Conservation (phyloP, 2,113 vertebrate species). For the Etheostoma cragini region DNA sequence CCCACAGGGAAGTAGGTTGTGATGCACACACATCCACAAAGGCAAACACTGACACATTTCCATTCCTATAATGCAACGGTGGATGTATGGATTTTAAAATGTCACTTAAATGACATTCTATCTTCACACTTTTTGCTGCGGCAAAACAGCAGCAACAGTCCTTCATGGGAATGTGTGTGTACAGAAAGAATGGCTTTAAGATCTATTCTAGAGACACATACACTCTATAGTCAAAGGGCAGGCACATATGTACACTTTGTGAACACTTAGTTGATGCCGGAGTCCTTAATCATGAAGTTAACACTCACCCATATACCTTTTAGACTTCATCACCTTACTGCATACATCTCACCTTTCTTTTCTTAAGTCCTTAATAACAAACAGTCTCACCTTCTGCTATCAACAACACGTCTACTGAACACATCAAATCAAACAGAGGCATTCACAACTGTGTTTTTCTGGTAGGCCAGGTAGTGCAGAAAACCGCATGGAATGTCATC, state of each 20-base stretch:
- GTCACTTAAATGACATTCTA: constrained; percentile 5
- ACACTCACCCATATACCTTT: constrained; percentile 7
- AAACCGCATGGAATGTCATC: constrained; percentile 92
- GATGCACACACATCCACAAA: not conserved
- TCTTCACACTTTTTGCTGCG: not conserved
- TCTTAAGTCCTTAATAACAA: constrained; percentile 34
- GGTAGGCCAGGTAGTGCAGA: constrained; percentile 90
- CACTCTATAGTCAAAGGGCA: not conserved
- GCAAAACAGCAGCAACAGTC: too few species aligned
- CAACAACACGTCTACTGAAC: constrained; percentile 50
- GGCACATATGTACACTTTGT: not conserved
- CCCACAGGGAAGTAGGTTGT: not conserved
- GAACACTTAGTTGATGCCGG: not conserved
- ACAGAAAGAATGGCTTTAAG: not conserved
- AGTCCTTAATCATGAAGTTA: constrained; percentile 15
- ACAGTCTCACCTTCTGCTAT: constrained; percentile 33
- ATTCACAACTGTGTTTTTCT: constrained; percentile 89
- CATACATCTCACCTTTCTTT: constrained; percentile 40
- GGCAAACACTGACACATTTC: not conserved
- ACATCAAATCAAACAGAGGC: constrained; percentile 86
- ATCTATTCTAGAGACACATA: not conserved
- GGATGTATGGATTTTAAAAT: not conserved
- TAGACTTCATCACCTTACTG: constrained; percentile 26
- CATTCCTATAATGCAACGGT: not conserved
- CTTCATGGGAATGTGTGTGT: not conserved